Conservation (phyloP, 1,140 invertebrate genomes). For the Brachionus asplanchnoidis region DNA sequence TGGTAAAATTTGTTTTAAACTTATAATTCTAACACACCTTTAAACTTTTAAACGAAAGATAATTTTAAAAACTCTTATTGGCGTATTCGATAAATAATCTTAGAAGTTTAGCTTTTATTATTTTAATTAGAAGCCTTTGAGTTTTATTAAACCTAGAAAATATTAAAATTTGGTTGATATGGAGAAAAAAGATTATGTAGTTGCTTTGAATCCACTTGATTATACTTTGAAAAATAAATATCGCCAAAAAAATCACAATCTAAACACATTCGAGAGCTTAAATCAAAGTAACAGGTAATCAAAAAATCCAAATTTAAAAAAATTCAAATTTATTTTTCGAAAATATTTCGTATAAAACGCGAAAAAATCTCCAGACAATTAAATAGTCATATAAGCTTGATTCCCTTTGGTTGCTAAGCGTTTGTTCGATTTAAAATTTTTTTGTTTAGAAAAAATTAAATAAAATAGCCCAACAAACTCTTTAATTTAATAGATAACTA, state of each 20-base stretch:
- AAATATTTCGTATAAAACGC: not conserved
- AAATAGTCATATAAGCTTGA: not conserved
- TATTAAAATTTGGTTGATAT: not conserved
- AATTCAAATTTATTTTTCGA: not conserved
- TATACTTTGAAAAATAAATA: not conserved
- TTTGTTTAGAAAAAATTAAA: not conserved
- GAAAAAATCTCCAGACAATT: slow-evolving; percentile 14
- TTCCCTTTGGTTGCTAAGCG: not conserved
- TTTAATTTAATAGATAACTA: not conserved
- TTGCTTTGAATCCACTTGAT: not conserved
- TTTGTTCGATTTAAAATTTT: not conserved
- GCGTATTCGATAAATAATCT: not conserved
- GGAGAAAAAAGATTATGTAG: not conserved
- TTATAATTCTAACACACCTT: not conserved
- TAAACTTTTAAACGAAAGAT: not conserved
- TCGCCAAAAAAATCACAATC: not conserved
- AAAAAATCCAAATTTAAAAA: too few relatives aligned
- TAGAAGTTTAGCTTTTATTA: not conserved
- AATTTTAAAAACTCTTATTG: not conserved
- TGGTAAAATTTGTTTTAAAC: too few relatives aligned
- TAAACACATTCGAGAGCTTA: not conserved
- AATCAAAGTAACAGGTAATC: not conserved
- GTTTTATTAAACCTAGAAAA: not conserved
- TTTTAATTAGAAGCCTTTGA: not conserved
- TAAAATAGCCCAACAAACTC: not conserved